Percentiles rank a stretch among this genome's conserved stretches.
phyloP scores from a whole-genome alignment of 2,888 invertebrate species.

The Sphecodes monilicornis region DNA sequence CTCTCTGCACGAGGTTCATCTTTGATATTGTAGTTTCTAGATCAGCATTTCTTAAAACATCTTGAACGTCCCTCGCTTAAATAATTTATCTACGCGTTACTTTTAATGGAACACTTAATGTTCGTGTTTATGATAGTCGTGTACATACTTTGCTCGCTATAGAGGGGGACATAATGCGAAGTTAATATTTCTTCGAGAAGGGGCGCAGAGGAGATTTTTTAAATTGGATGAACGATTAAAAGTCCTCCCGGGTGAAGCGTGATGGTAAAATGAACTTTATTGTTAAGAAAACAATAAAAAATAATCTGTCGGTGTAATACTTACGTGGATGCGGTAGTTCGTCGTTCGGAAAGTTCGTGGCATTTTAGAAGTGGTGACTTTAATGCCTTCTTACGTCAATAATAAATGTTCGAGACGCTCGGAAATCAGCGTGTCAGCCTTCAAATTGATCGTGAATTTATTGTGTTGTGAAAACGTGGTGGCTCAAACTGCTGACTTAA shows the following conservation, averaged over 20 bases:
- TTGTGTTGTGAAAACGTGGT: neutral
- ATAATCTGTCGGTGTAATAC: neutral
- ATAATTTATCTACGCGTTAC: neutral
- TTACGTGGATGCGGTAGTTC: neutral
- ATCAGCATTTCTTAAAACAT: neutral
- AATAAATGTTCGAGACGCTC: neutral
- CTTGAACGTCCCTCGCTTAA: neutral
- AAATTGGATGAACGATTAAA: neutral
- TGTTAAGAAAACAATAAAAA: too few species aligned
- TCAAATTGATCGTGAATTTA: neutral
- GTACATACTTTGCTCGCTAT: too few species aligned
- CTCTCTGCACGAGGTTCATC: neutral
- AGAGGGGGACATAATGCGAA: neutral
- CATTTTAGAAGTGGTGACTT: constrained; percentile 9
- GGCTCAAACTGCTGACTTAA: neutral
- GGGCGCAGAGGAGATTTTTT: neutral
- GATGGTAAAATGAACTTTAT: neutral
- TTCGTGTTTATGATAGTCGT: too few species aligned
- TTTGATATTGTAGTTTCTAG: neutral
- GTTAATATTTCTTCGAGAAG: neutral
- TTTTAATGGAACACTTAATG: neutral
- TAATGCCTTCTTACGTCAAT: constrained; percentile 1
- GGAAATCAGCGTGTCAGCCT: neutral
- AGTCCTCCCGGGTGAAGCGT: neutral
- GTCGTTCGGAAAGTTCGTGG: constrained; percentile 2